Conservation (phyloP, 1,140 invertebrate genomes). For the Ceratina calcarata region DNA sequence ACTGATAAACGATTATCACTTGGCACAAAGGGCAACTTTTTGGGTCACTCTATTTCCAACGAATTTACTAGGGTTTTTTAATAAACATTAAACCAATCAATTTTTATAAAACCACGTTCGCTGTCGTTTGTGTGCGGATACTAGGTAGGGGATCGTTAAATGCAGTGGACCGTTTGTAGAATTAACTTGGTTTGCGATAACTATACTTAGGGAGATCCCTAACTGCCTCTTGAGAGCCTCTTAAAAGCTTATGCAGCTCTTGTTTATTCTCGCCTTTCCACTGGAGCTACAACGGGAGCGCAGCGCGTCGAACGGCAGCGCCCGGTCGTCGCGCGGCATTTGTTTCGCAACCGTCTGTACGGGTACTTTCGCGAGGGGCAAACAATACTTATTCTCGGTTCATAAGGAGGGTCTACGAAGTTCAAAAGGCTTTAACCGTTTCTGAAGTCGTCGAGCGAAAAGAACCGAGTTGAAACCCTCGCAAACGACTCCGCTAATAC, state of each 20-base stretch:
- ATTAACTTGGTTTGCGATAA: conserved; percentile 24
- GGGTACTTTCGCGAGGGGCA: background rate
- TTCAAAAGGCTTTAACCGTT: background rate
- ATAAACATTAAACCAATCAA: too few relatives aligned
- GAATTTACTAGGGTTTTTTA: too few relatives aligned
- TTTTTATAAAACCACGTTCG: too few relatives aligned
- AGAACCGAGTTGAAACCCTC: too few relatives aligned
- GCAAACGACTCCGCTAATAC: too few relatives aligned
- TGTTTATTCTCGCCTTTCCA: conserved; percentile 22
- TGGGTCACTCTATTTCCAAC: too few relatives aligned
- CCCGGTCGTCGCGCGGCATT: background rate
- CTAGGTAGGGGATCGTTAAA: conserved; percentile 5
- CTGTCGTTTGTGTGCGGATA: too few relatives aligned
- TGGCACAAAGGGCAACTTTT: too few relatives aligned
- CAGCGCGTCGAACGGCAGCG: background rate
- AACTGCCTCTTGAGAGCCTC: background rate
- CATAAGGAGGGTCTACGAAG: background rate
- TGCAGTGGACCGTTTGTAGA: background rate
- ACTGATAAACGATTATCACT: too few relatives aligned
- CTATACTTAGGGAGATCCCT: background rate
- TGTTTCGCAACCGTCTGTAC: background rate
- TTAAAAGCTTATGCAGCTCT: conserved; percentile 28
- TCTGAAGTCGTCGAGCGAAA: background rate
- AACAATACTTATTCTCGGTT: background rate
- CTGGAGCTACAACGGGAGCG: too few relatives aligned